These are phyloP conservation scores for Corythaeola cristata DNA, from an alignment of 2,113 vertebrate species.

Conservation along the genomic window DNA sequence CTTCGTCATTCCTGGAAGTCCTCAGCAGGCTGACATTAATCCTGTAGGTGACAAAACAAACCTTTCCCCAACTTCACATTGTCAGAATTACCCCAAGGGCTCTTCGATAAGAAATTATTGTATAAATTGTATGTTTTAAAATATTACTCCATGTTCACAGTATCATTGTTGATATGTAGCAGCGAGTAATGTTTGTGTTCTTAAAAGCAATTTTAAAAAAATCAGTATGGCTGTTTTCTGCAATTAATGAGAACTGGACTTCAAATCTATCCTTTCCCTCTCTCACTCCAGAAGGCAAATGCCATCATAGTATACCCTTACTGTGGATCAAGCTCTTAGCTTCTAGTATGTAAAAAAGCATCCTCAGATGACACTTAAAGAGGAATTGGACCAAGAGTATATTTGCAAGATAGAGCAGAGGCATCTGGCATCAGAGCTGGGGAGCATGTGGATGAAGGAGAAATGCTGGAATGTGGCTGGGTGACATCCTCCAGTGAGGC, in stretches of 20 bases:
- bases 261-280: neutral
- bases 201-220: neutral
- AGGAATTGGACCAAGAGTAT: neutral
- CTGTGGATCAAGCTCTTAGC: neutral
- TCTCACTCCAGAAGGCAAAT: neutral
- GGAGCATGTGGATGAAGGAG: constrained; percentile 26
- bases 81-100: neutral
- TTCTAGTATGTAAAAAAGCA: neutral
- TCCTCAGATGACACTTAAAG: constrained; percentile 32
- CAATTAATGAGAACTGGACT: neutral
- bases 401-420: constrained; percentile 12
- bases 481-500: constrained; percentile 34
- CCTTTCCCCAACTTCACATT: neutral
- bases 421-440: neutral
- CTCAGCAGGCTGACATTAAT: neutral
- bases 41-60: neutral
- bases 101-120: neutral
- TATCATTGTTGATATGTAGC: neutral
- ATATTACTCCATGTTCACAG: neutral
- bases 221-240: neutral
- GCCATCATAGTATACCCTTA: neutral
- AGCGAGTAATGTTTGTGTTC: neutral
- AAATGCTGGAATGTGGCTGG: constrained; percentile 36
- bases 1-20: neutral
- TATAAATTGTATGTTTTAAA: neutral